Conservation (phyloP, 2,113 vertebrate genomes). For the Barbus barbus region DNA sequence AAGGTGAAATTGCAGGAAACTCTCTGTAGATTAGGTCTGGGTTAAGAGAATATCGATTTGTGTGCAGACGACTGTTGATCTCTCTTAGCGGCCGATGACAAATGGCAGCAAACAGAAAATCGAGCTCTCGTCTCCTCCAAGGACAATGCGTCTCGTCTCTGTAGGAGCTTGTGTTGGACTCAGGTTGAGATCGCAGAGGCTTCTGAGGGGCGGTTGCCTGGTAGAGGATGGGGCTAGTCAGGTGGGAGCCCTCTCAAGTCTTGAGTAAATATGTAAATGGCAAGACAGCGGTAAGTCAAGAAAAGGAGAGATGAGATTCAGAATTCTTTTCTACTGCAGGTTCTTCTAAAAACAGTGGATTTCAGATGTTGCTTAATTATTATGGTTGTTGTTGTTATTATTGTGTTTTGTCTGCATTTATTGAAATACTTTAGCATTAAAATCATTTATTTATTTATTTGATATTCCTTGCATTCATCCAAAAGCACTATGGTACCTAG, state of each 20-base stretch:
- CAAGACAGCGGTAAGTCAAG: neutral
- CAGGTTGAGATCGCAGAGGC: neutral
- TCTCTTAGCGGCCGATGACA: constrained; percentile 94
- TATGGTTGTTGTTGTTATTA: neutral
- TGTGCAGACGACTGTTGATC: constrained; percentile 98
- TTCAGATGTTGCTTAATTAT: neutral
- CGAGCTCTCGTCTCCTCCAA: constrained; percentile 84
- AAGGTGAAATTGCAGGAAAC: constrained; percentile 89
- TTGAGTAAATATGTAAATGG: constrained; percentile 52
- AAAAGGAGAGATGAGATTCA: constrained; percentile 3
- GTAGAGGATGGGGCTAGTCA: constrained; percentile 67
- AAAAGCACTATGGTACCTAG: neutral
- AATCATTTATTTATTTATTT: neutral
- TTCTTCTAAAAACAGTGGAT: neutral
- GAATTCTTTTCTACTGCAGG: neutral
- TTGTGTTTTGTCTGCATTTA: neutral
- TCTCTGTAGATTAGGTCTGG: constrained; percentile 89
- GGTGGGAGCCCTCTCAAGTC: constrained; percentile 65
- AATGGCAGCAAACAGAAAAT: constrained; percentile 94
- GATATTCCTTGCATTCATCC: neutral
- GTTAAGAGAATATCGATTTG: constrained; percentile 99
- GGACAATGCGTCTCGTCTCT: constrained; percentile 70
- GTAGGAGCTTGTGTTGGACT: constrained; percentile 35
- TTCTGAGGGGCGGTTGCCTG: constrained; percentile 63
- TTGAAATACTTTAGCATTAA: neutral